Percentiles rank a stretch among this genome's conserved stretches.
Evolutionary conservation across 2,797 vertebrate species (phyloP).

Genomic region (Coluber constrictor): DNA sequence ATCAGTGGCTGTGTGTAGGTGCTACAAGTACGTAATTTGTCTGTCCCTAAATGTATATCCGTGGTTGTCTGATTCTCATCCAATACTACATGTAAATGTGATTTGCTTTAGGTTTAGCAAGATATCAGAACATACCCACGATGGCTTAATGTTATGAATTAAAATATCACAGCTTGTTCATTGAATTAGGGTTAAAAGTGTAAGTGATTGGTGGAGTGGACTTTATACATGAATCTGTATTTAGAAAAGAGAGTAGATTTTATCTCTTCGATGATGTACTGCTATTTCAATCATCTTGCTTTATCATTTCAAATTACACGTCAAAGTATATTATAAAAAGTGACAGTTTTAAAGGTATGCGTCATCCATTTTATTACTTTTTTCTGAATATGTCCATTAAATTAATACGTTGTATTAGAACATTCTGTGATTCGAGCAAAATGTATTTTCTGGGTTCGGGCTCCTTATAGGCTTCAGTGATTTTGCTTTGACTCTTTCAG

Average conservation of each 20-base stretch:
- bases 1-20: slow-evolving; percentile 6
- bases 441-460: background rate
- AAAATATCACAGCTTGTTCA: background rate
- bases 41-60: background rate
- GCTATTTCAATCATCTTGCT: background rate
- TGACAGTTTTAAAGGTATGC: background rate
- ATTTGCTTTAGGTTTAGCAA: background rate
- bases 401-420: background rate
- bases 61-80: background rate
- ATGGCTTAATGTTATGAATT: background rate
- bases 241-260: background rate
- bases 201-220: background rate
- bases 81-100: background rate
- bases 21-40: slow-evolving; percentile 12
- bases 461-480: background rate
- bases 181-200: background rate
- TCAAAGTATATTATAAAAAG: background rate
- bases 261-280: background rate
- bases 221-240: background rate
- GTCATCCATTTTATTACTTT: background rate
- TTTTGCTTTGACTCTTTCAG: slow-evolving; percentile 3
- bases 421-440: background rate
- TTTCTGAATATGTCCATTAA: background rate
- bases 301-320: slow-evolving; percentile 8
- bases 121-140: background rate